Conservation (phyloP, 2,888 invertebrate genomes). For the Aporophyla nigra region DNA sequence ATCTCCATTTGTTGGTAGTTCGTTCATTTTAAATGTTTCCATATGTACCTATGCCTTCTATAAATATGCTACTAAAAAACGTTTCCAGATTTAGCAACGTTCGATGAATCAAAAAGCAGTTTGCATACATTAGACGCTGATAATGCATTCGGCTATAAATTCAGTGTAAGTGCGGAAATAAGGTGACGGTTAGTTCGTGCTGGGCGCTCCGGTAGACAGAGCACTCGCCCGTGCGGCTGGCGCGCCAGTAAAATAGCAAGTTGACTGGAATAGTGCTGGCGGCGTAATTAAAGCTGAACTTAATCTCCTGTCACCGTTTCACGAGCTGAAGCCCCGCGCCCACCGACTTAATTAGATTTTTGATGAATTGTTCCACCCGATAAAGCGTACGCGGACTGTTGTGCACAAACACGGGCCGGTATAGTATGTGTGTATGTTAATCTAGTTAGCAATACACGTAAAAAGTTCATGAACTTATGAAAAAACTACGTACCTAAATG, state of each 20-base stretch:
- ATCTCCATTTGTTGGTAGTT: neutral
- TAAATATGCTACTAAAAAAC: neutral
- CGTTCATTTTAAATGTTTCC: neutral
- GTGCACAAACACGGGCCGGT: constrained; percentile 44
- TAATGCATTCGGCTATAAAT: constrained; percentile 69
- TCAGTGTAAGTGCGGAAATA: constrained; percentile 69
- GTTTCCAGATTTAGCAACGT: neutral
- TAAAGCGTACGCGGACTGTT: constrained; percentile 46
- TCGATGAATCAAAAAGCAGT: constrained; percentile 48
- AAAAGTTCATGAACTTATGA: neutral
- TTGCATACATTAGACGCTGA: constrained; percentile 60
- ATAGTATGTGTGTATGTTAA: constrained; percentile 4
- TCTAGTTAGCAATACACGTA: constrained; percentile 1
- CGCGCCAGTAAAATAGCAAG: constrained; percentile 72
- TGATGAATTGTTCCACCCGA: constrained; percentile 79
- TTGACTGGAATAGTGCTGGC: constrained; percentile 75
- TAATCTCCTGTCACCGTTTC: constrained; percentile 86
- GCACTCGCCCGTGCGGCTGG: constrained; percentile 40
- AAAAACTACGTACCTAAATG: neutral
- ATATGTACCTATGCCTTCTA: neutral
- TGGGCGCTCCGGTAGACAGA: constrained; percentile 56
- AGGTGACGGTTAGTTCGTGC: constrained; percentile 67
- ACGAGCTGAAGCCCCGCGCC: constrained; percentile 73
- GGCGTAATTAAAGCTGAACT: constrained; percentile 86
- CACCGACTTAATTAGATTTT: constrained; percentile 84